Evolutionary conservation across 2,797 vertebrate species (phyloP), one percentile per base, ranked within the genome.

Genomic region (Siniperca scherzeri): DNA sequence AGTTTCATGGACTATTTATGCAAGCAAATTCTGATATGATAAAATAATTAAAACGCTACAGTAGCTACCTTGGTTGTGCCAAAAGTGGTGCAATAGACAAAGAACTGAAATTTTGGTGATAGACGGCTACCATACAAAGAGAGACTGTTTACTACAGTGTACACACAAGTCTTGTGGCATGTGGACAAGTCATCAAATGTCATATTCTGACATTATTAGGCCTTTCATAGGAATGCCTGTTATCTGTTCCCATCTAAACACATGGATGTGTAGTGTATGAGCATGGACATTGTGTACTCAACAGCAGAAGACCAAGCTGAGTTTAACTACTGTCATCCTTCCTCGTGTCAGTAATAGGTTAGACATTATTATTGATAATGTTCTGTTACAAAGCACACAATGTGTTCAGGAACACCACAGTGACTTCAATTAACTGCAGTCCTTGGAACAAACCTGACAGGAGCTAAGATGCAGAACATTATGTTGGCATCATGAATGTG

Each of bases 151-250:
- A 38, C 70, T n/a, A 59, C 38, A n/a, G 40, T 11, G n/a, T 27
- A 22, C 44, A 68, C 60, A 69, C 25, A 6, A 69, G 27, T 66
- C 61, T 55, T 44, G 64, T 42, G 25, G 59, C 60, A 66, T 70
- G 36, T 46, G 74, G 70, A 78, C 55, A 67, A 65, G 59, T 69
- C 70, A 59, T 88, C 55, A 83, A 88, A 87, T 86, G 78, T 83
- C 66, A 73, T 52, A 81, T 67, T 44, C 56, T 83, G 82, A 85
- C 83, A 82, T 80, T 78, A 70, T 74, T 55, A 27, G 61, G 11
- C 65, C 16, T 77, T 86, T 80, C 14, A 70, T 12, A 30, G 38
- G 70, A 84, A 42, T 10, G 27, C 72, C 68, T 73, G 25, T 72
- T 67, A 61, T 76, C 53, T 74, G 53, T 46, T 53, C 25, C 7